Percentiles rank a stretch among this genome's conserved stretches.
Evolutionary conservation across 2,888 invertebrate genomes (phyloP).

Genomic region (Drosophila pseudotakahashii): DNA sequence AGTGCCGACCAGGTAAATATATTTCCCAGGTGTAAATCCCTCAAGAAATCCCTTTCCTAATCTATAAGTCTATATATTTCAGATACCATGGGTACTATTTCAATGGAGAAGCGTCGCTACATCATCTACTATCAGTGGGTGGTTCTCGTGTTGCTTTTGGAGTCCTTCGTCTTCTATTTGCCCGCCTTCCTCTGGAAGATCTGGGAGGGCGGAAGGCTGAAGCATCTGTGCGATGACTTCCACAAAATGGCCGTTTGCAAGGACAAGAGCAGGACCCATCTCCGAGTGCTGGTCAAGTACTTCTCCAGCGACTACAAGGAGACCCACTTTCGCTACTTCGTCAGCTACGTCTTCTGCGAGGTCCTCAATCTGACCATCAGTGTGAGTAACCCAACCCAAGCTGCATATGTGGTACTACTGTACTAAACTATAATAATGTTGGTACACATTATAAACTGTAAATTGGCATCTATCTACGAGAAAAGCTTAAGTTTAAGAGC

Average conservation of each 20-base stretch:
- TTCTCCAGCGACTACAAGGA: constrained; percentile 78
- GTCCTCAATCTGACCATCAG: constrained; percentile 90
- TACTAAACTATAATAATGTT: no score
- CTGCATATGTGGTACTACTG: no score
- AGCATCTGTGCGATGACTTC: constrained; percentile 80
- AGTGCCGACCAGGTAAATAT: constrained; percentile 9
- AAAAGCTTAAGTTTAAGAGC: no score
- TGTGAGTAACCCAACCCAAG: constrained; percentile 85
- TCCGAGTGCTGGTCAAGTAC: constrained; percentile 72
- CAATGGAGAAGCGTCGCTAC: constrained; percentile 64
- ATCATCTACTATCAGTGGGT: constrained; percentile 84
- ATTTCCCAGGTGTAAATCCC: background rate
- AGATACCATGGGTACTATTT: constrained; percentile 14
- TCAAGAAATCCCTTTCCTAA: background rate
- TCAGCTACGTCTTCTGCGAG: constrained; percentile 89
- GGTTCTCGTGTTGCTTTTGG: constrained; percentile 78
- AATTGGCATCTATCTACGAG: no score
- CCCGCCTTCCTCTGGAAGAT: constrained; percentile 83
- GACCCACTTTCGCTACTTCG: constrained; percentile 85
- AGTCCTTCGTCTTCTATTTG: constrained; percentile 81
- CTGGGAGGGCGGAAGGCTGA: constrained; percentile 85
- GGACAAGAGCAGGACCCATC: constrained; percentile 60
- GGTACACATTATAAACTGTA: no score
- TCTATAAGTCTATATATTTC: background rate
- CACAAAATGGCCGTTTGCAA: constrained; percentile 69